phyloP scores from a whole-genome alignment of 2,797 vertebrate genomes.

The Sparidentex hasta region DNA sequence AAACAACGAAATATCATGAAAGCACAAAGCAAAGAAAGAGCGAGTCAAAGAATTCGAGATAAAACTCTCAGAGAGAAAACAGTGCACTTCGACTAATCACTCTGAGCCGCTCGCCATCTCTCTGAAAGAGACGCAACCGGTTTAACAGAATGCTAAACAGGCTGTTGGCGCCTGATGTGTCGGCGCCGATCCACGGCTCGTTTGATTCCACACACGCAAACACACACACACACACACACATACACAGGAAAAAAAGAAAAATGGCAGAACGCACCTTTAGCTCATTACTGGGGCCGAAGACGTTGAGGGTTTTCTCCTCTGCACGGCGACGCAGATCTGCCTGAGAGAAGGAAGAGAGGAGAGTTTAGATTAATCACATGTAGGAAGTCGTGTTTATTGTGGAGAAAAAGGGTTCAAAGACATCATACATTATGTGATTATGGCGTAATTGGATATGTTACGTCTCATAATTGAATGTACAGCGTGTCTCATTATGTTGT shows the following conservation, averaged over 20 bases:
- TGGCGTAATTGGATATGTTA: constrained; percentile 9
- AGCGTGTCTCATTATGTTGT: constrained; percentile 2
- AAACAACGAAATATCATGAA: not conserved
- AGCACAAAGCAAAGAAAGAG: not conserved
- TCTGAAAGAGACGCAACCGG: constrained; percentile 22
- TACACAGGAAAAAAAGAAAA: not conserved
- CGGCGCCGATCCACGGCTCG: constrained; percentile 47
- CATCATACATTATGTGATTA: constrained; percentile 1
- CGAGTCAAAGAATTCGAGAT: constrained; percentile 8
- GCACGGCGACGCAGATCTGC: constrained; percentile 44
- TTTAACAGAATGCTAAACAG: constrained; percentile 66
- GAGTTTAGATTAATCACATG: constrained; percentile 38
- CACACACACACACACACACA: not conserved
- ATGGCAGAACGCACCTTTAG: constrained; percentile 69
- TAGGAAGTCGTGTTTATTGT: not conserved
- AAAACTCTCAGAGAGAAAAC: constrained; percentile 5
- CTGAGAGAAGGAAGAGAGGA: constrained; percentile 25
- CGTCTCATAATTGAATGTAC: constrained; percentile 2
- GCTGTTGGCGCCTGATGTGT: constrained; percentile 33
- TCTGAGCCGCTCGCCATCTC: constrained; percentile 15
- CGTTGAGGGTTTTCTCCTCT: constrained; percentile 41
- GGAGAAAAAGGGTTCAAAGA: constrained; percentile 18
- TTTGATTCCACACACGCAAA: constrained; percentile 49
- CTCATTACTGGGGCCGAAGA: constrained; percentile 67
- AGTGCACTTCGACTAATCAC: constrained; percentile 2